These are phyloP conservation scores for Cricetomys ansorgei DNA, from an alignment of 2,113 vertebrate genomes.

Conservation along the genomic window DNA sequence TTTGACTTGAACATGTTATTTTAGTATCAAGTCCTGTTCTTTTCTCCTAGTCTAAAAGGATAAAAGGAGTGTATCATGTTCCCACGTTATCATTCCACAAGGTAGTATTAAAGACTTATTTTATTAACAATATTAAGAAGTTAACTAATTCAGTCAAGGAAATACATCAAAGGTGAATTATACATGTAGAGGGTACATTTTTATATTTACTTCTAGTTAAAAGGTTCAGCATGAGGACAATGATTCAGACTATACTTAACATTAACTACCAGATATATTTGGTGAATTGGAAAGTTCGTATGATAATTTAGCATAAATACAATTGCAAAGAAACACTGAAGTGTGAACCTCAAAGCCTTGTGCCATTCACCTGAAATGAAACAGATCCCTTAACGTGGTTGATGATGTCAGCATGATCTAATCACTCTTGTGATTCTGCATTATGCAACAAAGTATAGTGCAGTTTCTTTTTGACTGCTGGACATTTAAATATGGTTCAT, in stretches of 20 bases:
- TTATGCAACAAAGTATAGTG: background rate
- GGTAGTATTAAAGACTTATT: background rate
- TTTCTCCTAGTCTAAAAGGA: background rate
- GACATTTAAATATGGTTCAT: background rate
- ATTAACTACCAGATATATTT: background rate
- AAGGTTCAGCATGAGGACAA: background rate
- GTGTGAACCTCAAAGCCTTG: background rate
- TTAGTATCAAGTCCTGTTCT: background rate
- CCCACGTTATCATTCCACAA: background rate
- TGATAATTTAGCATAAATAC: background rate
- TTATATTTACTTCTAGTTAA: slow-evolving; percentile 1
- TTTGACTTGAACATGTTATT: background rate
- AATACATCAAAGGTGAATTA: background rate
- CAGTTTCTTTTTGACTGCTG: background rate
- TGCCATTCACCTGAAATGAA: background rate
- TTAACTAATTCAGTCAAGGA: background rate
- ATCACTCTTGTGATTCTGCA: background rate
- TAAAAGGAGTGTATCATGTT: background rate
- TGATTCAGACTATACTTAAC: background rate
- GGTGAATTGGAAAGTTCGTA: background rate
- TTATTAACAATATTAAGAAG: background rate
- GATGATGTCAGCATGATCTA: background rate
- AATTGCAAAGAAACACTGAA: background rate
- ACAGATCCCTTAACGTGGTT: background rate
- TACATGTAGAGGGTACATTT: background rate